Evolutionary conservation across 2,797 vertebrate genomes (phyloP).

Genomic region (Gallinago solitaria): DNA sequence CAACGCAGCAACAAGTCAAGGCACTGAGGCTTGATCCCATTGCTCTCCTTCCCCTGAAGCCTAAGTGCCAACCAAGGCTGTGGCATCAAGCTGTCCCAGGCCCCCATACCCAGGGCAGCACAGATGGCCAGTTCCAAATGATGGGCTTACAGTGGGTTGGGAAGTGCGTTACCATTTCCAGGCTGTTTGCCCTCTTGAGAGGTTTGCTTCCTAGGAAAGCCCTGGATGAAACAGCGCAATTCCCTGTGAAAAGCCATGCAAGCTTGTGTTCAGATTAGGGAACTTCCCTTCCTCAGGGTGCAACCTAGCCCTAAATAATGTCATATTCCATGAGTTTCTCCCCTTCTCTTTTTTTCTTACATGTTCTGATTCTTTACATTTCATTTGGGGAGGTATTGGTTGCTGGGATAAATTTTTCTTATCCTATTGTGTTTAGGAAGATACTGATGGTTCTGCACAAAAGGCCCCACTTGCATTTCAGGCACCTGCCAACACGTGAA

Average conservation of each 20-base stretch:
- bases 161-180: not conserved
- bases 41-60: not conserved
- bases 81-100: not conserved
- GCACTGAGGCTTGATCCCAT: fast-evolving
- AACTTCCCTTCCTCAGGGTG: not conserved
- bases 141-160: not conserved
- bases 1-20: not conserved
- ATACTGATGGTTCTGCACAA: not conserved
- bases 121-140: fast-evolving
- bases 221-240: fast-evolving
- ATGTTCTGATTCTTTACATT: not conserved
- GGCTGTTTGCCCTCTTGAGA: not conserved
- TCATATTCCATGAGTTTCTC: not conserved
- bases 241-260: not conserved
- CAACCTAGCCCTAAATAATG: not conserved
- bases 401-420: not conserved
- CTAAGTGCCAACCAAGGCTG: not conserved
- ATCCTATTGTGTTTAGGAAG: not conserved
- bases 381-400: not conserved
- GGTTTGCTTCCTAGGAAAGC: not conserved
- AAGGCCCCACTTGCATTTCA: not conserved
- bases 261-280: not conserved
- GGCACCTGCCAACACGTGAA: not conserved
- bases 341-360: not conserved
- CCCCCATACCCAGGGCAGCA: not conserved